These are phyloP conservation scores for Benthosema pterotum DNA, from an alignment of 2,797 vertebrate genomes.

Conservation along the genomic window DNA sequence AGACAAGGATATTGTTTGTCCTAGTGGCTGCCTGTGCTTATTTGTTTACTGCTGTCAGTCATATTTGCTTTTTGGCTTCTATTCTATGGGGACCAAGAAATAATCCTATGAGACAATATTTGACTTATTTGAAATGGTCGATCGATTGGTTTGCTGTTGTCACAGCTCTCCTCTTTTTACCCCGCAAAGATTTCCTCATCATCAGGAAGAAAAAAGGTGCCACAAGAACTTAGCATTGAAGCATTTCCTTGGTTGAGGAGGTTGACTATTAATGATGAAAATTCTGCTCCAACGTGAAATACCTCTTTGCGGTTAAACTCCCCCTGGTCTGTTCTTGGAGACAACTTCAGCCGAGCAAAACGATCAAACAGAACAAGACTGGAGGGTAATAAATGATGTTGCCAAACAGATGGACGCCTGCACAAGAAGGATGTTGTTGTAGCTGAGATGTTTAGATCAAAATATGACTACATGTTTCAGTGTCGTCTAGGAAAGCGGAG, in stretches of 20 bases:
- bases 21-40: too few relatives aligned
- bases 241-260: background rate
- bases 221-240: too few relatives aligned
- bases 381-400: background rate
- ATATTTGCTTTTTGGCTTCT: too few relatives aligned
- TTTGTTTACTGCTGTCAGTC: too few relatives aligned
- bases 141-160: too few relatives aligned
- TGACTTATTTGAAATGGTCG: too few relatives aligned
- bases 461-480: background rate
- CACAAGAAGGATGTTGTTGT: conserved; percentile 3
- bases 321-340: conserved; percentile 30
- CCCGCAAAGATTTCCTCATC: too few relatives aligned
- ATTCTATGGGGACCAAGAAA: too few relatives aligned
- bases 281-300: background rate
- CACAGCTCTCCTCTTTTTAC: too few relatives aligned
- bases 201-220: too few relatives aligned
- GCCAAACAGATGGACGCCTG: background rate
- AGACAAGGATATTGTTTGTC: too few relatives aligned
- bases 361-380: background rate
- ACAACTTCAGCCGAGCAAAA: conserved; percentile 29
- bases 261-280: background rate
- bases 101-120: too few relatives aligned
- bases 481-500: background rate
- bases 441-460: conserved; percentile 10
- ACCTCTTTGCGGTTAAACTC: background rate